Base-by-base conservation (phyloP, 2,113 vertebrate genomes). In the Onychostruthus taczanowskii region DNA sequence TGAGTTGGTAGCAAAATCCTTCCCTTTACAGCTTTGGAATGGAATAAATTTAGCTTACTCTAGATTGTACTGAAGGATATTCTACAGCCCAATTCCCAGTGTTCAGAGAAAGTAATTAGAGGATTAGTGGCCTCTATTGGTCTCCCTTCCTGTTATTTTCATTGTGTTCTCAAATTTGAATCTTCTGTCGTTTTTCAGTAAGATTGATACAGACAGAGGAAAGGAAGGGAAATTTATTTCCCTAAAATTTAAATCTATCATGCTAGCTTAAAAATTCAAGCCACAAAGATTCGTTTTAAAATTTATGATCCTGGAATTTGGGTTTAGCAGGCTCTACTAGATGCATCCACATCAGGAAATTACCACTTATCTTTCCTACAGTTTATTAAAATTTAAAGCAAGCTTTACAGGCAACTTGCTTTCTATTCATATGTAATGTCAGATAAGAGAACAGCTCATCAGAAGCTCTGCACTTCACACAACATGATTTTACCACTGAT, bases 91-190 rank as follows among this genome's bases (percentile, higher is more conserved):
- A 96, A 94, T 92, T 92, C 94, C 90, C 90, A 93, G 56, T 56
- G 89, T 94, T 96, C 94, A 89, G 64, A 94, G 89, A 94, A 95
- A 93, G 92, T 86, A 94, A 97, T 95, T 90, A 96, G 95, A 92
- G 93, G 93, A 95, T 97, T 90, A 97, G 94, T 64, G 7, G 30
- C 89, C 84, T 84, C 92, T 67, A 70, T 26, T 56, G 89, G 64
- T 93, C 91, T 67, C 83, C 5, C 4, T 14, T 70, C 76, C 86
- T 46, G 63, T 87, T 93, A 93, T 93, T 96, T 68, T 59, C 95
- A 67, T 92, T 92, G 90, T 94, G 73, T 52, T 81, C 83, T 92
- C 89, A 47, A 86, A 87, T 89, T 63, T 17, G 33, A 77, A 80
- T 86, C 76, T 93, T 80, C 92, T 67, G 27, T 56, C 79, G 3